phyloP scores from a whole-genome alignment of 2,888 invertebrate species.

The Drosophila barbarae region DNA sequence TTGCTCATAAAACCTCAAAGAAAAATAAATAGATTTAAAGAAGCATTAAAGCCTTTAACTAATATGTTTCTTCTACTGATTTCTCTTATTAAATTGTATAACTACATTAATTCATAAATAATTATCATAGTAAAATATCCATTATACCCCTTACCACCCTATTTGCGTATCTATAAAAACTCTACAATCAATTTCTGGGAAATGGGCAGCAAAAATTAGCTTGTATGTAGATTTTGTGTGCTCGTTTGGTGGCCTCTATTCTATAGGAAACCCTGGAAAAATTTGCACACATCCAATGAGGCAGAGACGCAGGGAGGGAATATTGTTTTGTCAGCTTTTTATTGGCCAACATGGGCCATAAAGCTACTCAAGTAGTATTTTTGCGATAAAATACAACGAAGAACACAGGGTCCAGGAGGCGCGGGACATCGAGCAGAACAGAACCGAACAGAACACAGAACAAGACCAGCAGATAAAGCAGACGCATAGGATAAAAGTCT shows the following conservation, averaged over 20 bases:
- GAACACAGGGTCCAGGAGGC: constrained; percentile 41
- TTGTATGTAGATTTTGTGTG: constrained; percentile 36
- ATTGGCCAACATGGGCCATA: constrained; percentile 75
- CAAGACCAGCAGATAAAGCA: constrained; percentile 42
- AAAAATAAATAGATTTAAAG: too few relatives aligned
- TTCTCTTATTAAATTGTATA: neutral
- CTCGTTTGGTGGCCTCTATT: constrained; percentile 62
- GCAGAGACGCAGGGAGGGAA: constrained; percentile 37
- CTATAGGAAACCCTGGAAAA: constrained; percentile 36
- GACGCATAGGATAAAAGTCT: constrained; percentile 71
- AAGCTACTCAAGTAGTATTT: constrained; percentile 77
- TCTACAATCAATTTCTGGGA: constrained; percentile 35
- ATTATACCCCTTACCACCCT: constrained; percentile 19
- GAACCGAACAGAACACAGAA: constrained; percentile 36
- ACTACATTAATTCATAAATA: neutral
- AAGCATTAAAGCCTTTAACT: too few relatives aligned
- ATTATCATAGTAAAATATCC: too few relatives aligned
- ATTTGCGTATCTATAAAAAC: constrained; percentile 14
- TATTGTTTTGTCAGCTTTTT: constrained; percentile 77
- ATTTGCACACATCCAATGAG: constrained; percentile 51
- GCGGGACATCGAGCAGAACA: constrained; percentile 18
- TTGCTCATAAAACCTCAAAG: neutral
- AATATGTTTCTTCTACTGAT: too few relatives aligned
- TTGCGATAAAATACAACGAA: constrained; percentile 76
- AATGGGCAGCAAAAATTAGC: constrained; percentile 51